A percentile compares a stretch with the other conserved stretches of the same genome.
Conservation (phyloP, 2,113 vertebrate genomes). For the Aegithalos caudatus region DNA sequence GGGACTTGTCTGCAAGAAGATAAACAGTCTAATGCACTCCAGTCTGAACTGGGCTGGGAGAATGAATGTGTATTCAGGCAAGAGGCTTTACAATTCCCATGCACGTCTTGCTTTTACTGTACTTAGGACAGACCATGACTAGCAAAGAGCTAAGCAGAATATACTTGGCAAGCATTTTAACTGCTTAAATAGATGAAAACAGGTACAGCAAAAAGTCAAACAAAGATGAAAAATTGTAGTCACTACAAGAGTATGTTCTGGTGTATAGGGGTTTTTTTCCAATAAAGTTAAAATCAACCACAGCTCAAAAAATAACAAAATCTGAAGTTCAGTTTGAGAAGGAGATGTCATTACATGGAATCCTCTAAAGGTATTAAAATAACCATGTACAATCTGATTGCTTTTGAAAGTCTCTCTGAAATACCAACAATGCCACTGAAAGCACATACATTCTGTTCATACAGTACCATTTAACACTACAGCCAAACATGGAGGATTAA, state of each 20-base stretch:
- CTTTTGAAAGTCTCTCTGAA: background rate
- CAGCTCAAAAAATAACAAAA: constrained; percentile 1
- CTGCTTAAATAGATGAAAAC: background rate
- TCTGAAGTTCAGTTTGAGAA: background rate
- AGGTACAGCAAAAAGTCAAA: constrained; percentile 22
- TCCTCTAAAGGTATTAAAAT: background rate
- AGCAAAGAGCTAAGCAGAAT: background rate
- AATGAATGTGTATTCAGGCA: background rate
- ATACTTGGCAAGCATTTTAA: background rate
- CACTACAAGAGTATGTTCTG: background rate
- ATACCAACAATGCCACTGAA: background rate
- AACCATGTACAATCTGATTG: background rate
- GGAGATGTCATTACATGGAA: background rate
- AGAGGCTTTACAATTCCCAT: background rate
- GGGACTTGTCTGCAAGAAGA: background rate
- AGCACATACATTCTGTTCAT: background rate
- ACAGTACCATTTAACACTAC: background rate
- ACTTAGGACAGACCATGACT: background rate
- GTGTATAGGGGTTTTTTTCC: background rate
- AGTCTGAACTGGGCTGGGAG: background rate
- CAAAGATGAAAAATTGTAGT: background rate
- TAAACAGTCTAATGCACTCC: background rate
- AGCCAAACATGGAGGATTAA: background rate
- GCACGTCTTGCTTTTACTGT: background rate
- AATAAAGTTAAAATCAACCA: background rate